Conservation (phyloP, 2,113 vertebrate species). For the Chrysemys picta region DNA sequence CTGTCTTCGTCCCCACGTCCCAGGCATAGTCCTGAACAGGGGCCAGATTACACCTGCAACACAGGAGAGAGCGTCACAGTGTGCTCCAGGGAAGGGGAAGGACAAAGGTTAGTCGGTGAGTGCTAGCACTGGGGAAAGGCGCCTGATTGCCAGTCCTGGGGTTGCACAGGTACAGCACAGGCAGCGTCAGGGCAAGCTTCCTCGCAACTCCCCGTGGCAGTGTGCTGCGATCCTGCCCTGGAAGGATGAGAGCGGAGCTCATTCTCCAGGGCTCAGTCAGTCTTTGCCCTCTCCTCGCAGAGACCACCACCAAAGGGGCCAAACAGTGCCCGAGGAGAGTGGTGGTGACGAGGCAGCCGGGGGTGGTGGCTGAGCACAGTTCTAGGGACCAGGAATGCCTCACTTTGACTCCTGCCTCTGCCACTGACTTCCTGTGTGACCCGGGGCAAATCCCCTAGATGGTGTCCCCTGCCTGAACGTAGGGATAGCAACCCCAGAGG, state of each 20-base stretch:
- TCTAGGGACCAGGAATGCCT: not conserved
- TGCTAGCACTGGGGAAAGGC: not conserved
- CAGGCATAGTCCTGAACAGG: constrained; percentile 89
- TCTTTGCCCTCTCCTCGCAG: not conserved
- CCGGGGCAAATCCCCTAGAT: not conserved
- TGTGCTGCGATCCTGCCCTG: not conserved
- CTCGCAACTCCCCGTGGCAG: not conserved
- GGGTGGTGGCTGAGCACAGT: too few species aligned
- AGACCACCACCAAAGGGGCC: not conserved
- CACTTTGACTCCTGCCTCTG: not conserved
- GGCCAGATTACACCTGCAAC: constrained; percentile 92
- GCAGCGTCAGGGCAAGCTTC: not conserved
- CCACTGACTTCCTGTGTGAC: not conserved
- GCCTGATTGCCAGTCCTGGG: not conserved
- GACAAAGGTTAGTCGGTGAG: accelerated
- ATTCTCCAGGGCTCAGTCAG: not conserved
- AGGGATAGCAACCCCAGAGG: not conserved
- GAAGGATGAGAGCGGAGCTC: not conserved
- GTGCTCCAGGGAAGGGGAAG: not conserved
- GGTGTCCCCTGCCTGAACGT: not conserved
- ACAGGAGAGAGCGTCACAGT: not conserved
- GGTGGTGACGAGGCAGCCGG: not conserved
- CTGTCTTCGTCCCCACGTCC: constrained; percentile 90
- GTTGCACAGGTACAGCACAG: not conserved
- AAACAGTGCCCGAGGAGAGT: not conserved